Conservation (phyloP, 2,113 vertebrate species). For the Oenanthe oenanthe region DNA sequence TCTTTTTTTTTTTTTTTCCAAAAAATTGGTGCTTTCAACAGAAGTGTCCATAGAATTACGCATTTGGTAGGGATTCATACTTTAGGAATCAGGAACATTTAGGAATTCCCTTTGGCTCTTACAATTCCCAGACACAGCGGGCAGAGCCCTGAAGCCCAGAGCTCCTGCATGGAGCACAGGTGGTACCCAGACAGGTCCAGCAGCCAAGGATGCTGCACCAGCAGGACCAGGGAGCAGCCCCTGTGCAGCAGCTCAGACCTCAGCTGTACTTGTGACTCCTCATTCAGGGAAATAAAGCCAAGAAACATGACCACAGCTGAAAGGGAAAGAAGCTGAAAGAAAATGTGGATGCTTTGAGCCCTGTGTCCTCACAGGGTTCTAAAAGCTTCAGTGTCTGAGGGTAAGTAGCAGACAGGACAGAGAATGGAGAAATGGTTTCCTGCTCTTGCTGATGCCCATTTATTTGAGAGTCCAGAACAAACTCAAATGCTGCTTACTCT, state of each 20-base stretch:
- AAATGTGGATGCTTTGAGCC: background rate
- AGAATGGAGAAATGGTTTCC: background rate
- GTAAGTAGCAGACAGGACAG: background rate
- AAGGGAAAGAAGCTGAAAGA: background rate
- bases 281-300: background rate
- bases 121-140: background rate
- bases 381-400: background rate
- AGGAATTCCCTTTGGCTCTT: background rate
- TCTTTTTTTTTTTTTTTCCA: background rate
- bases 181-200: background rate
- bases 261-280: background rate
- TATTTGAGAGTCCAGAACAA: background rate
- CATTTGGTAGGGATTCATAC: background rate
- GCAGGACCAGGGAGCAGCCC: fast-evolving
- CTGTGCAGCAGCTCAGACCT: fast-evolving
- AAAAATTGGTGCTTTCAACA: background rate
- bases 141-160: too few species aligned
- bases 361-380: background rate
- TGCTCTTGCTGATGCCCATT: background rate
- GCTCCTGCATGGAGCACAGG: background rate
- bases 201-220: fast-evolving
- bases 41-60: background rate
- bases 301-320: background rate
- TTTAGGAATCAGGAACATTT: background rate
- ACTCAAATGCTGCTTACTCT: background rate